Evolutionary conservation across 2,797 vertebrate species (phyloP).

Genomic region (Hippopotamyrus pictus): DNA sequence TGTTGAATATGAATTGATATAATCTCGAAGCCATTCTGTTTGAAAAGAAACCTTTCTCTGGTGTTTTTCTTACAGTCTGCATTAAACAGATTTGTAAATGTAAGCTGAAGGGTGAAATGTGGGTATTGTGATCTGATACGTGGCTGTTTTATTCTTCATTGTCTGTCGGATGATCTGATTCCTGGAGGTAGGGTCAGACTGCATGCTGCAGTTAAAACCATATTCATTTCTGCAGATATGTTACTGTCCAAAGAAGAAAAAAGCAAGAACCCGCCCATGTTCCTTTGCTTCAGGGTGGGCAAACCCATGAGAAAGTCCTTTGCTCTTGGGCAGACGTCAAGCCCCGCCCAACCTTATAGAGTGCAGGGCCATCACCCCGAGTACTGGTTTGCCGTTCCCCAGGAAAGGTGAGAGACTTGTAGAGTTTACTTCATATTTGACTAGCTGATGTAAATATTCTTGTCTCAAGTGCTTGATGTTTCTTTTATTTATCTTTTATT

Average conservation of each 20-base stretch:
- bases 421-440: not conserved
- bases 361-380: conserved; percentile 78
- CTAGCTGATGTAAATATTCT: not conserved
- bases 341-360: conserved; percentile 70
- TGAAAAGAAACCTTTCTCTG: not conserved
- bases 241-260: conserved; percentile 89
- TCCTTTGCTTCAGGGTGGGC: conserved; percentile 95
- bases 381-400: conserved; percentile 97
- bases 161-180: not conserved
- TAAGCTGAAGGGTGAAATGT: not conserved
- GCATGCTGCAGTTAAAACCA: not conserved
- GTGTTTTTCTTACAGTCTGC: not conserved
- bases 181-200: not conserved
- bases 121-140: not conserved
- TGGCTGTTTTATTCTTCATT: not conserved
- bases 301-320: conserved; percentile 98
- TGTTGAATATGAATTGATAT: not conserved
- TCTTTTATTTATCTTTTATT: not conserved
- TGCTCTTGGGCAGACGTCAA: conserved; percentile 60
- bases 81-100: not conserved
- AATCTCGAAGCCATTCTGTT: not conserved
- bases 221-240: conserved; percentile 67
- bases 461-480: not conserved
- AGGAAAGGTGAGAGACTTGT: conserved; percentile 74
- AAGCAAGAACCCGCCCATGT: conserved; percentile 96